A percentile compares a stretch with the other conserved stretches of the same genome.
Evolutionary conservation across 2,797 vertebrate genomes (phyloP).

Genomic region (Gadopsis bispinosus): DNA sequence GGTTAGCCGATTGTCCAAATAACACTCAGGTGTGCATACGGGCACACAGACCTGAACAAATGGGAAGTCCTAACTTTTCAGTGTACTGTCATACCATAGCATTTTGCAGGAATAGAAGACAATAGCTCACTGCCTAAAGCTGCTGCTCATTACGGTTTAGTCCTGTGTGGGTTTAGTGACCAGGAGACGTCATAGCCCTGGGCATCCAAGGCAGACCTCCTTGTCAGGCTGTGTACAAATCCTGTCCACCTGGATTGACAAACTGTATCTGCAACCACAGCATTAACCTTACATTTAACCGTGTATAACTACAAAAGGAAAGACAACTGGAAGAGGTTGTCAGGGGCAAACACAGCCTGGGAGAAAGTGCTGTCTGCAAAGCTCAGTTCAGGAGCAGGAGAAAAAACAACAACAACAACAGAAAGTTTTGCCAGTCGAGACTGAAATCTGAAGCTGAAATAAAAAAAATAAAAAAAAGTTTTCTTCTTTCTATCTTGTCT

Average conservation of each 20-base stretch:
- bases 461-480: not conserved
- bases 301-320: constrained; percentile 7
- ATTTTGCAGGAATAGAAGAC: not conserved
- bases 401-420: not conserved
- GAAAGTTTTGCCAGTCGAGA: not conserved
- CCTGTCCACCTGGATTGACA: constrained; percentile 9
- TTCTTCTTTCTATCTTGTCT: not conserved
- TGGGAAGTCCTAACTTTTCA: not conserved
- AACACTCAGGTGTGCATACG: not conserved
- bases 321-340: not conserved
- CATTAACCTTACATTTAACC: constrained; percentile 10
- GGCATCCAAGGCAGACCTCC: not conserved
- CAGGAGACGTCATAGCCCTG: not conserved
- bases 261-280: not conserved
- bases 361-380: not conserved
- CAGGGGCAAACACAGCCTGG: not conserved
- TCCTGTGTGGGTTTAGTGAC: not conserved
- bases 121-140: not conserved
- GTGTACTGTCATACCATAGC: not conserved
- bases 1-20: not conserved
- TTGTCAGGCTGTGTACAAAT: constrained; percentile 20
- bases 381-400: not conserved
- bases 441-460: not conserved
- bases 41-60: not conserved
- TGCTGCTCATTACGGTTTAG: not conserved